phyloP scores from a whole-genome alignment of 2,113 vertebrate genomes.

The Diphyllodes magnificus region DNA sequence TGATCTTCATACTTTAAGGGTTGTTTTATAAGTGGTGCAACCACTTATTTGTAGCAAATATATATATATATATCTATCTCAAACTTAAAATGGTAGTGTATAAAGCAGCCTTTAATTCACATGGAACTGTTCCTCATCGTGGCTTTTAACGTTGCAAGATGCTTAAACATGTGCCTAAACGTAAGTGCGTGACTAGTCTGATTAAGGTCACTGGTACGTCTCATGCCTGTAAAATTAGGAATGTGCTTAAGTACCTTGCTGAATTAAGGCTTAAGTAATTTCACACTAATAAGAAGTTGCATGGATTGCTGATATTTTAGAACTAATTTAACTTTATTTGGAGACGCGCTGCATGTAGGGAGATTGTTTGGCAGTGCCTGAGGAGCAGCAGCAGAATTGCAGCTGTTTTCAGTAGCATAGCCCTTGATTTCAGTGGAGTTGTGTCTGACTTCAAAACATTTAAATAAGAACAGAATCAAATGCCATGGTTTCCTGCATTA shows the following conservation, averaged over 20 bases:
- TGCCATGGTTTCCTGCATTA: background rate
- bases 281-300: background rate
- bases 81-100: background rate
- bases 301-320: background rate
- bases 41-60: background rate
- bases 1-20: background rate
- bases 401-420: background rate
- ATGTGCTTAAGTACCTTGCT: conserved; percentile 14
- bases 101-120: background rate
- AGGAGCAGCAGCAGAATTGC: background rate
- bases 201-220: background rate
- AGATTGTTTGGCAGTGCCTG: background rate
- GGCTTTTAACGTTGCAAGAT: background rate
- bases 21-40: background rate
- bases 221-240: conserved; percentile 6
- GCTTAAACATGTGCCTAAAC: background rate
- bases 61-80: background rate
- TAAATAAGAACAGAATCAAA: background rate
- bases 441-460: background rate
- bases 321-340: conserved; percentile 15
- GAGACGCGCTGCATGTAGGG: background rate
- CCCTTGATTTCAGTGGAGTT: background rate
- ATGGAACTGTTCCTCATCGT: background rate
- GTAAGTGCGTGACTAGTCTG: background rate
- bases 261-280: conserved; percentile 42